Evolutionary conservation across 2,797 vertebrate genomes (phyloP), one percentile per base, ranked within the genome.

Genomic region (Ctenochaetus hawaiiensis): DNA sequence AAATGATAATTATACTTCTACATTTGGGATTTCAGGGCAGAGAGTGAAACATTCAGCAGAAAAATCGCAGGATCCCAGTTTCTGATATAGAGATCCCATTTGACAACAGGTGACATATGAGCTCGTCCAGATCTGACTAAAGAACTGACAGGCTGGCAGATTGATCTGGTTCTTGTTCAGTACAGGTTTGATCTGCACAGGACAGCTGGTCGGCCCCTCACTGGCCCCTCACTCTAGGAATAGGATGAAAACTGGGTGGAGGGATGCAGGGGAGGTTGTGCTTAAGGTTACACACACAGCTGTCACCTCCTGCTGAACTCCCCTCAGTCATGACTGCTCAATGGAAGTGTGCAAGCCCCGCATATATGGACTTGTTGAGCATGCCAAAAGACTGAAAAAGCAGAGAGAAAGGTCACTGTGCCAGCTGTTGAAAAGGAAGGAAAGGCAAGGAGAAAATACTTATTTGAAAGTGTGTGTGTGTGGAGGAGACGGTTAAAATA

Each of bases 221-320:
- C 34, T n/a, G 17, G 34, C 5, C 48, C 48, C 41, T 8, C 11
- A 37, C 58, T 65, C 70, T 75, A 57, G 76, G 67, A 86, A 82
- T 20, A 80, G 80, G 78, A 77, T 63, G 77, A 76, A 65, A 73
- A 72, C 58, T 34, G 78, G 39, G 39, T 39, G 39, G 39, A 39
- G 39, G 61, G 86, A 82, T 68, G 65, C 69, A 74, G 70, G 71
- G 64, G 81, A 79, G 72, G 48, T 53, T 71, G 70, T 68, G 81
- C 76, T 88, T 89, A 68, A 80, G 87, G 91, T 91, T 87, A 87
- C 81, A 67, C 64, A 60, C 77, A 88, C 92, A 93, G 91, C 90
- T 92, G 91, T 90, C 89, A 85, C 80, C 80, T 81, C 72, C 76
- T 72, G 77, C 72, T 85, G 64, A 86, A 86, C 73, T 75, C 73